These are phyloP conservation scores for Crotophaga sulcirostris DNA, from an alignment of 2,113 vertebrate species.

Conservation along the genomic window DNA sequence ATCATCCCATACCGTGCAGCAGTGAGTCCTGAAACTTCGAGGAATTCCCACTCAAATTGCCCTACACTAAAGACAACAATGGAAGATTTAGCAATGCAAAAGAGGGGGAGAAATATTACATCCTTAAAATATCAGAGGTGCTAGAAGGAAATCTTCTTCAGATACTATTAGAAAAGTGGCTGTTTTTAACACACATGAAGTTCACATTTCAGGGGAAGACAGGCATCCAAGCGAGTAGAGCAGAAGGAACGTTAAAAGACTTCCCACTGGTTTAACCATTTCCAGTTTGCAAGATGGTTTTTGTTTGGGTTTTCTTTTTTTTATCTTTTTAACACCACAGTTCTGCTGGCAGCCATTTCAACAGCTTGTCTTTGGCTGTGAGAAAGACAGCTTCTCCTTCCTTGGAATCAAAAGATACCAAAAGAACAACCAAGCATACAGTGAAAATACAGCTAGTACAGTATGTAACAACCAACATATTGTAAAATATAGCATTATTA, in stretches of 20 bases:
- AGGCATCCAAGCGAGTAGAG: neutral
- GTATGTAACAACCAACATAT: neutral
- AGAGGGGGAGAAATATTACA: neutral
- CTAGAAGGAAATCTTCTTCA: neutral
- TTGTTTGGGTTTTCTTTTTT: neutral
- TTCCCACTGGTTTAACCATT: neutral
- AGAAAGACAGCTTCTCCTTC: constrained; percentile 9
- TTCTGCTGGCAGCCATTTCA: constrained; percentile 54
- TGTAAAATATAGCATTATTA: neutral
- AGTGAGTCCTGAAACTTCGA: neutral
- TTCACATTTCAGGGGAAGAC: neutral
- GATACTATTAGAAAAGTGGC: neutral
- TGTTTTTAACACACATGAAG: neutral
- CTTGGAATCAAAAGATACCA: neutral
- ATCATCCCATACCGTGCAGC: neutral
- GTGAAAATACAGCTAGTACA: neutral
- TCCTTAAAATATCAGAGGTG: neutral
- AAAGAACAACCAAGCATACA: neutral
- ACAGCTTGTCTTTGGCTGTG: constrained; percentile 35
- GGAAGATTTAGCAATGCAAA: neutral
- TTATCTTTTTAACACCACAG: neutral
- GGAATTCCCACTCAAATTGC: neutral
- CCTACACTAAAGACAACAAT: neutral
- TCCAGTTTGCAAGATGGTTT: neutral
- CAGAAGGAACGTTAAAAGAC: neutral